These are phyloP conservation scores for Mesocentrotus franciscanus DNA, from an alignment of 53 echinoderm and acorn worm genomes.

Conservation along the genomic window DNA sequence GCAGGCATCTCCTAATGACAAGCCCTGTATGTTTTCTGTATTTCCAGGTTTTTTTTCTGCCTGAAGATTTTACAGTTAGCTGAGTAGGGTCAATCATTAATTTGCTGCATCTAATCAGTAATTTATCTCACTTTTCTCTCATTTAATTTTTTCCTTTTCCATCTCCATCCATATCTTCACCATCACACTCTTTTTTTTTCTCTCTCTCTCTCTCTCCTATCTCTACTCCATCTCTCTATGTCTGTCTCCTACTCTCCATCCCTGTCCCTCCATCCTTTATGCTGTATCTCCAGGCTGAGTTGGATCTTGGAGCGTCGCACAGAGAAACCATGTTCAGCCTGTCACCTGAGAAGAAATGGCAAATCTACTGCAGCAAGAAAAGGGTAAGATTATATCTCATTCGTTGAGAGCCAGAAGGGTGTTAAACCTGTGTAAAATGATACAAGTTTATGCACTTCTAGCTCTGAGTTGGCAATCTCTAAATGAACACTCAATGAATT, in stretches of 20 bases:
- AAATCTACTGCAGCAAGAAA: constrained; percentile 98
- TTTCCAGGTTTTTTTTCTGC: too few species aligned
- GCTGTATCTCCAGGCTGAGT: constrained; percentile 76
- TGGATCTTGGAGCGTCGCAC: constrained; percentile 92
- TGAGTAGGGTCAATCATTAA: background rate
- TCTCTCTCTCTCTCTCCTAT: background rate
- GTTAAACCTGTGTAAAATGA: too few species aligned
- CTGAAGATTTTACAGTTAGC: too few species aligned
- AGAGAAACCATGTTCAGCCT: constrained; percentile 96
- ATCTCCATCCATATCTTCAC: background rate
- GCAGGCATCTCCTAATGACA: too few species aligned
- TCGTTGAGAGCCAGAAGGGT: too few species aligned
- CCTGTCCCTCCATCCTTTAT: background rate
- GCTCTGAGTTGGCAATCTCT: too few species aligned
- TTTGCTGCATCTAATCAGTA: background rate
- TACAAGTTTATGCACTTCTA: too few species aligned
- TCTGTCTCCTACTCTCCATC: background rate
- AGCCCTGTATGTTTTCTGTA: too few species aligned
- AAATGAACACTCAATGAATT: background rate
- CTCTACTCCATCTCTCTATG: background rate
- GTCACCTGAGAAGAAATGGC: constrained; percentile 99
- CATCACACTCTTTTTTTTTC: background rate
- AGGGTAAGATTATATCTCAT: constrained; percentile 79
- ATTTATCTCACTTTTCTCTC: background rate
- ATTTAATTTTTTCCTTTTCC: background rate